Evolutionary conservation across 2,888 invertebrate species (phyloP).

Genomic region (Leucophenga montana): DNA sequence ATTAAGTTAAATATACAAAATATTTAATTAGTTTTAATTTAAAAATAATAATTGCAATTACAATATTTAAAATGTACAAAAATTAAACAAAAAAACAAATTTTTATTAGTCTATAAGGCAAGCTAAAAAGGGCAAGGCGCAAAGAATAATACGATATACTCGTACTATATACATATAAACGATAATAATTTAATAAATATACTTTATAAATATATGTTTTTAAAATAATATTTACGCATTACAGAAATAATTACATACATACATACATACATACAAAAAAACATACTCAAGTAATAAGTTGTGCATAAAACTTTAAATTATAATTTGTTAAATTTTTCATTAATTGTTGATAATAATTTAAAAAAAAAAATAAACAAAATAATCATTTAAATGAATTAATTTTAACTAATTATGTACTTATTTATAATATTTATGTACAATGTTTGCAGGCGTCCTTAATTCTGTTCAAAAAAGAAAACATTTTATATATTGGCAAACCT

Average conservation of each 20-base stretch:
- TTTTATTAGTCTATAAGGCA: slow-evolving; percentile 36
- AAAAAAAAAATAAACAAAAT: slow-evolving; percentile 12
- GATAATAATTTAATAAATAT: slow-evolving; percentile 24
- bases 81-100: slow-evolving; percentile 36
- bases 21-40: slow-evolving; percentile 49
- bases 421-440: slow-evolving; percentile 31
- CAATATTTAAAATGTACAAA: slow-evolving; percentile 53
- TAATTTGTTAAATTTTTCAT: slow-evolving; percentile 60
- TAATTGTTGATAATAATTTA: slow-evolving; percentile 52
- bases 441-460: slow-evolving; percentile 37
- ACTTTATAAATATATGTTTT: not conserved
- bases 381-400: too few relatives aligned
- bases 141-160: slow-evolving; percentile 46
- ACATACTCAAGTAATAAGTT: slow-evolving; percentile 59
- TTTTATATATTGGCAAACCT: slow-evolving; percentile 27
- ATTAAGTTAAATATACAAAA: slow-evolving; percentile 53
- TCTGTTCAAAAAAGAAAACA: slow-evolving; percentile 34
- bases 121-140: slow-evolving; percentile 62
- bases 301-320: slow-evolving; percentile 47
- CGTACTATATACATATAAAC: not conserved
- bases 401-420: slow-evolving; percentile 41
- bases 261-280: slow-evolving; percentile 25
- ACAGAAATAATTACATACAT: slow-evolving; percentile 35
- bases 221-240: too few relatives aligned
- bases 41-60: slow-evolving; percentile 35